A percentile compares a stretch with the other conserved stretches of the same genome.
These are phyloP conservation scores for Stramonita haemastoma DNA, from an alignment of 2,888 invertebrate genomes.

Conservation along the genomic window DNA sequence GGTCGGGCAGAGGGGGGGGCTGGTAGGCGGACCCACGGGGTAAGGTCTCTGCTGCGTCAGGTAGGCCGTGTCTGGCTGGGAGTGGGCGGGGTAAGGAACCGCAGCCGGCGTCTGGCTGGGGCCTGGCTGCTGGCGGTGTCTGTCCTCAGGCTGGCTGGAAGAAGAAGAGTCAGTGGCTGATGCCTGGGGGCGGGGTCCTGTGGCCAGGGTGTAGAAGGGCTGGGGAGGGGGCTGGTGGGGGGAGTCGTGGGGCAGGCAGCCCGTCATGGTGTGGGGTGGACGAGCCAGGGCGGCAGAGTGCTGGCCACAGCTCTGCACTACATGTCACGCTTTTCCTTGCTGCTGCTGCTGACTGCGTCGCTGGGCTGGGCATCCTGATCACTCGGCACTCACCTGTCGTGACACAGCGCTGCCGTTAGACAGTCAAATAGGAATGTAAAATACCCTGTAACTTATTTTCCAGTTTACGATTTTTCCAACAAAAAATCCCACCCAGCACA, in stretches of 20 bases:
- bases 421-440: no score
- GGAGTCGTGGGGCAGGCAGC: conserved; percentile 36
- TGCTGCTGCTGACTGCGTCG: not conserved
- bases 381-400: not conserved
- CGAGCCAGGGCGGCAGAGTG: conserved; percentile 33
- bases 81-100: not conserved
- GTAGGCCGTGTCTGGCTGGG: not conserved
- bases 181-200: not conserved
- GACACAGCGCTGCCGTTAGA: no score
- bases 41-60: conserved; percentile 12
- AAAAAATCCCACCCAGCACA: no score
- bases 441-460: no score
- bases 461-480: no score
- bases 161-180: no score
- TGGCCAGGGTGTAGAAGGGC: not conserved
- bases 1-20: not conserved
- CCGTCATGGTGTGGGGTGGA: conserved; percentile 41
- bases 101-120: not conserved
- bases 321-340: not conserved
- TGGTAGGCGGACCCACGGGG: not conserved
- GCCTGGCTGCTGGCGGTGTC: not conserved
- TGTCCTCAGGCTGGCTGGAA: not conserved
- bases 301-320: conserved; percentile 12
- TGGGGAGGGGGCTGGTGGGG: conserved; percentile 10
- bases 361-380: conserved; percentile 23